phyloP scores from a whole-genome alignment of 1,140 invertebrate genomes.

The Drosophila sucinea region DNA sequence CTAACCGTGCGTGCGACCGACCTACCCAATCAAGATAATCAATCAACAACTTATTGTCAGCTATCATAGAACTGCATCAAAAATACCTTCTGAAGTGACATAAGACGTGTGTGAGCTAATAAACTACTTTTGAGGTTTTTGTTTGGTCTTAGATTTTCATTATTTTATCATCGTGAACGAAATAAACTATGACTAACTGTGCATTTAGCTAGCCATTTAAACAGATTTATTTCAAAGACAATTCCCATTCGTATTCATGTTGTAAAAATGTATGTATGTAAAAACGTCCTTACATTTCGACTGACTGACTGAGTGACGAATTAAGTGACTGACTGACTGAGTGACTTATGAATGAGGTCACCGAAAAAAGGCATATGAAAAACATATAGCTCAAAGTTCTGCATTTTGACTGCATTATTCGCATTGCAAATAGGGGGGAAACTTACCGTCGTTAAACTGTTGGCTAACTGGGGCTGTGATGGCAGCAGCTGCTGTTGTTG shows the following conservation, averaged over 20 bases:
- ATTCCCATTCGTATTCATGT: background rate
- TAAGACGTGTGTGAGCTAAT: too few relatives aligned
- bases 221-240: background rate
- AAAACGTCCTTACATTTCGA: background rate
- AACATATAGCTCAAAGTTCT: slow-evolving; percentile 41
- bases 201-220: background rate
- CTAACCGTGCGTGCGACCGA: too few relatives aligned
- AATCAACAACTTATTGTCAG: too few relatives aligned
- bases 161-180: background rate
- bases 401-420: slow-evolving; percentile 52
- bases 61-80: too few relatives aligned
- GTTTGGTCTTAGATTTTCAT: too few relatives aligned
- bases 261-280: background rate
- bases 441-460: slow-evolving; percentile 76
- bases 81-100: too few relatives aligned
- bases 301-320: background rate
- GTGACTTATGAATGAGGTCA: slow-evolving; percentile 58
- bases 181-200: slow-evolving; percentile 2
- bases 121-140: too few relatives aligned
- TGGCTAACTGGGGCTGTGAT: slow-evolving; percentile 28
- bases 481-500: slow-evolving; percentile 49
- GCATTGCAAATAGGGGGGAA: slow-evolving; percentile 60
- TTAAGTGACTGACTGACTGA: slow-evolving; percentile 15
- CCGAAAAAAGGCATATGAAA: slow-evolving; percentile 21
- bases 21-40: too few relatives aligned